A percentile compares a stretch with the other conserved stretches of the same genome.
These are phyloP conservation scores for Gymnopithys bicolor DNA, from an alignment of 2,797 vertebrate genomes.

Conservation along the genomic window DNA sequence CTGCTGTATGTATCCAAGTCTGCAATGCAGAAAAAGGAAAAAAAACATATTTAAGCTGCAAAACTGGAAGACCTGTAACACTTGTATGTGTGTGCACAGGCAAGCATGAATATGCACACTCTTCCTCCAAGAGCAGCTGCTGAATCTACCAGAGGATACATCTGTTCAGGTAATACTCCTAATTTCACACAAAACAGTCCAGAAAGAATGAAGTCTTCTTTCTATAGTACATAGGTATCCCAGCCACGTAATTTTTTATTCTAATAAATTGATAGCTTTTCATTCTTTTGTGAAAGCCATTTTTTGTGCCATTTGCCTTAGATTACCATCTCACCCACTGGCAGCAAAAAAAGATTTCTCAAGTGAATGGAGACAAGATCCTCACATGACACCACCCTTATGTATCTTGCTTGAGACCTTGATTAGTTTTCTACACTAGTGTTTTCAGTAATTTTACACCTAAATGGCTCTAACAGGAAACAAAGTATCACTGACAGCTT, in stretches of 20 bases:
- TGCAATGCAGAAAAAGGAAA: slow-evolving; percentile 69
- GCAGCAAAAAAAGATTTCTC: neutral
- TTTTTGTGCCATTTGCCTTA: neutral
- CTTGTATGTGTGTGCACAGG: neutral
- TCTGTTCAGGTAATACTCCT: neutral
- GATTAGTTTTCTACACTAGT: neutral
- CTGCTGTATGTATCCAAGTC: slow-evolving; percentile 87
- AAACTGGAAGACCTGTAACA: neutral
- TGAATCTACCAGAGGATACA: neutral
- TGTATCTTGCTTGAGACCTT: neutral
- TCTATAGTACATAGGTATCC: neutral
- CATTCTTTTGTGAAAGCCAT: neutral
- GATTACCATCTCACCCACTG: neutral
- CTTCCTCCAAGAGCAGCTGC: neutral
- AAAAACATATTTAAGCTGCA: neutral
- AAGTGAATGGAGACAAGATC: neutral
- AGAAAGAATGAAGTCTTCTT: neutral
- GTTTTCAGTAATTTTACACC: neutral
- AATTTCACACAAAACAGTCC: neutral
- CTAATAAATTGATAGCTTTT: neutral
- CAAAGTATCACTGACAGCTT: neutral
- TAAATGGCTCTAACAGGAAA: neutral
- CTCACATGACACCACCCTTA: neutral
- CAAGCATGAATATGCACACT: neutral
- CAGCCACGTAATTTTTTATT: neutral